A percentile compares a stretch with the other conserved stretches of the same genome.
These are phyloP conservation scores for Astreopora myriophthalma DNA, from an alignment of 64 coral and sea anemone species.

Conservation along the genomic window DNA sequence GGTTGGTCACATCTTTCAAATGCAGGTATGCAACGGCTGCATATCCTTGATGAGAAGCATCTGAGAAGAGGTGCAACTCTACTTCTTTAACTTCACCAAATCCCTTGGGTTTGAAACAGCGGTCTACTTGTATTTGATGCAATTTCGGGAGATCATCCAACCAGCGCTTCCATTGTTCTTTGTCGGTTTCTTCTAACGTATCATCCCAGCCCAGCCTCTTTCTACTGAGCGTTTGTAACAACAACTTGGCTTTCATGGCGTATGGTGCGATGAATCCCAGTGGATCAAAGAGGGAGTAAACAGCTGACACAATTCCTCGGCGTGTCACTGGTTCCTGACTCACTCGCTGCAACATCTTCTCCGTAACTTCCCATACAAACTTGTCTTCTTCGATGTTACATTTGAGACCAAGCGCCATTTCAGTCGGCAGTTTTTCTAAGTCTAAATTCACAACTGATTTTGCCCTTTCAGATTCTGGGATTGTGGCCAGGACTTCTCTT, in stretches of 20 bases:
- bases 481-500: neutral
- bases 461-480: constrained; percentile 48
- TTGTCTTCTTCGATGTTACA: constrained; percentile 43
- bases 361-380: constrained; percentile 65
- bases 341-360: neutral
- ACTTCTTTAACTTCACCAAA: constrained; percentile 55
- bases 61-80: constrained; percentile 62
- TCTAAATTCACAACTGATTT: constrained; percentile 50
- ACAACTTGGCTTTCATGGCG: constrained; percentile 53
- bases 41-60: constrained; percentile 57
- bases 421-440: neutral
- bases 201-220: constrained; percentile 60
- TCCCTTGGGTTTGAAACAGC: constrained; percentile 56
- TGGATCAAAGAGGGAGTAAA: constrained; percentile 71
- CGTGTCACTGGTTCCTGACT: constrained; percentile 47
- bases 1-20: constrained; percentile 5
- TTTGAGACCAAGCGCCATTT: constrained; percentile 42
- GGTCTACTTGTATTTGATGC: constrained; percentile 17
- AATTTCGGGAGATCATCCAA: constrained; percentile 35
- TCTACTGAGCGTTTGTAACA: constrained; percentile 47
- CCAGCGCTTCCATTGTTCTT: constrained; percentile 54
- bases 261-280: constrained; percentile 68
- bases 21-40: constrained; percentile 54
- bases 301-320: constrained; percentile 45
- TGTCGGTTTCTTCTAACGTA: neutral